A percentile compares a stretch with the other conserved stretches of the same genome.
These are phyloP conservation scores for Mnemiopsis leidyi DNA, from an alignment of 37 sponge, comb jelly and placozoan species.

Conservation along the genomic window DNA sequence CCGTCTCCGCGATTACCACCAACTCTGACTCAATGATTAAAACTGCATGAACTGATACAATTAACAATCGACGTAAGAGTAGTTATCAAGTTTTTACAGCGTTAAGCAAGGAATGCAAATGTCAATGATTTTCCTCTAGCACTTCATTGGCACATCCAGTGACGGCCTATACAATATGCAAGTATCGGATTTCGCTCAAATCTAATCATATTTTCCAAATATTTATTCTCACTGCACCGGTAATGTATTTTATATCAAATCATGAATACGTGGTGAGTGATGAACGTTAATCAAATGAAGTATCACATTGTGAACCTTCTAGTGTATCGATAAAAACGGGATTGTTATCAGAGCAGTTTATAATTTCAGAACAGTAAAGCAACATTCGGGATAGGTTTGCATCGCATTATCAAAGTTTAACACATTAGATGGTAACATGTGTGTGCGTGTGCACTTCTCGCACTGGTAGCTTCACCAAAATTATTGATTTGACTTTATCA, in stretches of 20 bases:
- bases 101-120: background rate
- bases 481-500: too few species aligned
- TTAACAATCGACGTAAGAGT: background rate
- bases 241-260: background rate
- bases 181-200: constrained; percentile 29
- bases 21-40: too few species aligned
- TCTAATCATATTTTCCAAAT: constrained; percentile 36
- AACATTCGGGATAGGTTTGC: background rate
- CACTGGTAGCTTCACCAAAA: too few species aligned
- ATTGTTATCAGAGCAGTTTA: background rate
- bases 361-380: background rate
- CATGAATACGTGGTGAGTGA: background rate
- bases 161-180: background rate
- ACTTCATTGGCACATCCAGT: background rate
- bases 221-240: constrained; percentile 15
- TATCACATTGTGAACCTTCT: background rate
- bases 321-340: background rate
- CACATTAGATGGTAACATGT: background rate
- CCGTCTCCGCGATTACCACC: background rate
- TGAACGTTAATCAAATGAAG: background rate
- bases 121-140: background rate
- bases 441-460: too few species aligned
- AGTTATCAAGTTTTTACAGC: background rate
- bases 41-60: too few species aligned
- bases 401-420: background rate